Evolutionary conservation across 2,113 vertebrate species (phyloP).

Genomic region (Bujurquina vittata): DNA sequence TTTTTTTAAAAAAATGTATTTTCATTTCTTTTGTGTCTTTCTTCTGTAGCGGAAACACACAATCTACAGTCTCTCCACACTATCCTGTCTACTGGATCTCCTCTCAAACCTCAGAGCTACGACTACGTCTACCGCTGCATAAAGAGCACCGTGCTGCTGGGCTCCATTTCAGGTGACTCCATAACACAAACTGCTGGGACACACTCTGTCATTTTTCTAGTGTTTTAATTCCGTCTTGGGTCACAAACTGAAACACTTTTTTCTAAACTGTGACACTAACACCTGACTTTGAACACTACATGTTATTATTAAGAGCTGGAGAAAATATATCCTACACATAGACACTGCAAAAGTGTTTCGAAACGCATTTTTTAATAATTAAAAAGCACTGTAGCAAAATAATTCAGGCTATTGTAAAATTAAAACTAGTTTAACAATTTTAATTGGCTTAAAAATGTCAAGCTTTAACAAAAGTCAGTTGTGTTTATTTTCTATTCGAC

Average conservation of each 20-base stretch:
- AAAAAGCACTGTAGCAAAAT: neutral
- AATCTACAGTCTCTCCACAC: constrained; percentile 92
- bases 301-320: neutral
- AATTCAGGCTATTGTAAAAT: neutral
- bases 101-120: constrained; percentile 92
- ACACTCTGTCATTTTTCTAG: neutral
- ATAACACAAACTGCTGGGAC: neutral
- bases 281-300: neutral
- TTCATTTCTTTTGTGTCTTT: neutral
- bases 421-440: neutral
- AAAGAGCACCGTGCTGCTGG: constrained; percentile 90
- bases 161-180: constrained; percentile 93
- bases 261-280: too few species aligned
- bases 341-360: neutral
- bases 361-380: neutral
- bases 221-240: too few species aligned
- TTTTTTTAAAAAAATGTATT: neutral
- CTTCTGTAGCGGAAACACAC: constrained; percentile 86
- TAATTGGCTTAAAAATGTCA: neutral
- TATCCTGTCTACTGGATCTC: constrained; percentile 94
- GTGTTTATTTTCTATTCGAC: neutral
- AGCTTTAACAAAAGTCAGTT: neutral
- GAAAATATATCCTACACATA: neutral
- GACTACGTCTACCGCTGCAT: constrained; percentile 93
- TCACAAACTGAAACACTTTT: too few species aligned